Evolutionary conservation across 2,888 invertebrate species (phyloP), one percentile per base, ranked within the genome.

Genomic region (Drosophila kokeensis): DNA sequence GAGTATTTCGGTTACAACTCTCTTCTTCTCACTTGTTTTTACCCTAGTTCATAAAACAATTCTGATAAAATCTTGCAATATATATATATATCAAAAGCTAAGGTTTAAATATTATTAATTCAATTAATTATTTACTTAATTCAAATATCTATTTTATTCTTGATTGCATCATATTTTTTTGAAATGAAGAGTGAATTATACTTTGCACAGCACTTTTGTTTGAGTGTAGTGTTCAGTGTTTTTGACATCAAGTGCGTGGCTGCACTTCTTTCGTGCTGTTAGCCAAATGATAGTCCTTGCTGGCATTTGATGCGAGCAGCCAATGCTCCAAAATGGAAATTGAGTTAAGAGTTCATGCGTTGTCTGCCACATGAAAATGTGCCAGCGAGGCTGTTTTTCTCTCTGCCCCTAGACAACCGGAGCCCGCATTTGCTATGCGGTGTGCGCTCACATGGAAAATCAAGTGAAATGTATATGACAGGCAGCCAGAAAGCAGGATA

Each of bases 401-500:
- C 52, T 11, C 42, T 21, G 42, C 42, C 21, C 21, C 0, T 21
- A 42, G 21, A 24, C 15, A 24, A 24, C 7, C 8, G 21, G 21
- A 45, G 64, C 49, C 29, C 40, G 49, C 45, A 40, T 57, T 57
- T 57, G 55, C 29, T 40, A 29, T 57, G 40, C n/a, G 40, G n/a
- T 81, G 84, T 81, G 69, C 90, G 70, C 76, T 89, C 86, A 73
- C 49, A 70, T 82, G 90, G 84, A 85, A 85, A 85, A 85, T 84
- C 84, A 84, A 84, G 82, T 80, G 74, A 87, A 84, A 84, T 84
- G 90, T 89, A 80, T 83, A 69, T 83, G 87, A 73, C 84, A 81
- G 75, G 69, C 82, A 83, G 84, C 71, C 84, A 81, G 81, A 81
- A 70, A 73, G 64, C 76, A 66, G 81, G 83, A 82, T 69, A 66